Evolutionary conservation across 2,888 invertebrate genomes (phyloP), one percentile per base, ranked within the genome.

Genomic region (Drosophila recens): DNA sequence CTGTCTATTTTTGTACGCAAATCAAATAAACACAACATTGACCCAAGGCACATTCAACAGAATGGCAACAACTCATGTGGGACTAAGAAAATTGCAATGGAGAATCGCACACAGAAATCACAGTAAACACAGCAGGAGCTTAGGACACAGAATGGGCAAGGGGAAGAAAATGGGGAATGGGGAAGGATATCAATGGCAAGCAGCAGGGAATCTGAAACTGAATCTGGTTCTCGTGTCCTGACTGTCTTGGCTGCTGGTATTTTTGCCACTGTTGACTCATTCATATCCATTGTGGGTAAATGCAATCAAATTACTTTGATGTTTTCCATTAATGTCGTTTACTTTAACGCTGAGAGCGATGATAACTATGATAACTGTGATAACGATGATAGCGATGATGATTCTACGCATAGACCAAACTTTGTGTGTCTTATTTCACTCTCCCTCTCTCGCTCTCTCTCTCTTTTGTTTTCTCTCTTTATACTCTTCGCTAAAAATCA

Each of bases 291-390:
- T 86, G 84, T 79, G 84, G 71, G 63, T 72, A 83, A 85, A 89
- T 89, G 86, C 86, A 87, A 87, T 87, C 86, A 87, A 87, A 87
- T 87, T 87, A 87, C 90, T 89, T 87, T 87, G 86, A 87, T 87
- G 86, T 87, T 82, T 82, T 82, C 90, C 86, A 89, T 89, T 87
- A 87, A 87, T 88, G 86, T 89, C 86, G 80, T 87, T 89, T 89
- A 70, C 80, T 85, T 82, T 82, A 81, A 76, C 89, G 75, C 75
- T 73, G 70, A 75, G 61, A 61, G 71, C 62, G 42, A 33, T 65
- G 59, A 71, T 79, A 62, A 85, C 82, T 66, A 71, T 79, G 79
- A 58, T 65, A 52, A 71, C 71, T 6, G 5, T 65, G 59, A 71
- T 79, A 62, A 82, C 79, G 67, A 72, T 79, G 79, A 58, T 65